Conservation (phyloP, 1,140 invertebrate genomes). For the Teleogryllus occipitalis region DNA sequence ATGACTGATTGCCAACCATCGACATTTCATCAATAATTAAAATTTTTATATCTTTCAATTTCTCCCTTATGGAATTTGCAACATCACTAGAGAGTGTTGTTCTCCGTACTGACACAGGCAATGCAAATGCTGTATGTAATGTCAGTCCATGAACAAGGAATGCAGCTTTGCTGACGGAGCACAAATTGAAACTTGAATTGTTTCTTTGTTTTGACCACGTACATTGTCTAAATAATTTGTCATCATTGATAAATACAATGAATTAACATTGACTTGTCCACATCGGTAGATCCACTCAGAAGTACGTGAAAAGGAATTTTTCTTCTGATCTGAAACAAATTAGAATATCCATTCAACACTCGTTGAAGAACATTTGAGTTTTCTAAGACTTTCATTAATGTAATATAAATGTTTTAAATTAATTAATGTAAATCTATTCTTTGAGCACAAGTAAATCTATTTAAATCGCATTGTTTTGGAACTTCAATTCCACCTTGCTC, state of each 20-base stretch:
- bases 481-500: too few species aligned
- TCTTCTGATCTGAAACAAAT: background rate
- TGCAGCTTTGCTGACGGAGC: slow-evolving; percentile 35
- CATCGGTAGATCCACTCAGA: background rate
- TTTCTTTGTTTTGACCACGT: background rate
- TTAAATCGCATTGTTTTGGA: too few species aligned
- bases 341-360: background rate
- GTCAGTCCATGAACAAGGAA: slow-evolving; percentile 32
- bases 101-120: slow-evolving; percentile 27
- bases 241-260: background rate
- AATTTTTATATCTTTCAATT: background rate
- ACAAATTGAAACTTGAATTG: background rate
- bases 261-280: background rate
- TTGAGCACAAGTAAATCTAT: too few species aligned
- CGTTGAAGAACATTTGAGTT: too few species aligned
- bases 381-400: too few species aligned
- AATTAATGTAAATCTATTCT: too few species aligned
- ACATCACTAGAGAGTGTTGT: background rate
- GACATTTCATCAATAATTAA: background rate
- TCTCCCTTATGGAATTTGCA: background rate
- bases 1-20: slow-evolving; percentile 19
- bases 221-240: background rate
- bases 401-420: too few species aligned
- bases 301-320: background rate
- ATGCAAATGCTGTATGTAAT: slow-evolving; percentile 31